A percentile compares a stretch with the other conserved stretches of the same genome.
Evolutionary conservation across 1,140 invertebrate genomes (phyloP).

Genomic region (Drosophila guanche): DNA sequence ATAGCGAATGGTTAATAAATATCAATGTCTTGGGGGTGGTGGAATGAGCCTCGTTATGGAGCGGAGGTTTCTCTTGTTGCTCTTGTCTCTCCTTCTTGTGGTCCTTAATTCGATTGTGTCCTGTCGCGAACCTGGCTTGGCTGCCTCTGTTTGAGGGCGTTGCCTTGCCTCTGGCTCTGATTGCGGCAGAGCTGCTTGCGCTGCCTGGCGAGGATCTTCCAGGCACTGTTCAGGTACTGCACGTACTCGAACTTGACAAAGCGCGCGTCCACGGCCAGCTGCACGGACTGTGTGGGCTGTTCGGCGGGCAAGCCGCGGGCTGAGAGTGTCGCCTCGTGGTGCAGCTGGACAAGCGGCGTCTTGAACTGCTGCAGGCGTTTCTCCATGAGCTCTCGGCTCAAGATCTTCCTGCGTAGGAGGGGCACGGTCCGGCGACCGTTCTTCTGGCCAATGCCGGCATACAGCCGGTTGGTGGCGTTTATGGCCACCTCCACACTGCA

Average conservation of each 20-base stretch:
- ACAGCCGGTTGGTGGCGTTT: conserved; percentile 46
- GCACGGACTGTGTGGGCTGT: conserved; percentile 1
- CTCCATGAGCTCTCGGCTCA: conserved; percentile 50
- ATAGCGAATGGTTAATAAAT: conserved; percentile 48
- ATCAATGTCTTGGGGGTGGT: conserved; percentile 21
- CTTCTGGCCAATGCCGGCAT: not conserved
- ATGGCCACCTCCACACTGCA: conserved; percentile 65
- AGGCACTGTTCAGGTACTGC: conserved; percentile 46
- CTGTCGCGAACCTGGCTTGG: too few relatives aligned
- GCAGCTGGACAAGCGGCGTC: conserved; percentile 44
- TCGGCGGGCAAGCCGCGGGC: conserved; percentile 9
- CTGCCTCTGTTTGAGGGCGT: too few relatives aligned
- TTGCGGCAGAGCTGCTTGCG: conserved; percentile 12
- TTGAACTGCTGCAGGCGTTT: conserved; percentile 36
- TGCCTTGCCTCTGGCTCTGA: not conserved
- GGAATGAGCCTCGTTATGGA: conserved; percentile 54
- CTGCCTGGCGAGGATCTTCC: conserved; percentile 30
- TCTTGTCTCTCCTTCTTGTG: too few relatives aligned
- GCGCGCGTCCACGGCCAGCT: conserved; percentile 25
- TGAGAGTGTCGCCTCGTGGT: conserved; percentile 35
- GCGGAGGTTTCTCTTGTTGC: conserved; percentile 30
- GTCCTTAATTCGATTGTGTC: too few relatives aligned
- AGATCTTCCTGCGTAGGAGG: conserved; percentile 14
- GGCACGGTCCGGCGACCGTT: not conserved
- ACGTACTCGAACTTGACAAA: conserved; percentile 57